phyloP scores from a whole-genome alignment of 1,140 invertebrate species.

The Sarcophaga bullata region DNA sequence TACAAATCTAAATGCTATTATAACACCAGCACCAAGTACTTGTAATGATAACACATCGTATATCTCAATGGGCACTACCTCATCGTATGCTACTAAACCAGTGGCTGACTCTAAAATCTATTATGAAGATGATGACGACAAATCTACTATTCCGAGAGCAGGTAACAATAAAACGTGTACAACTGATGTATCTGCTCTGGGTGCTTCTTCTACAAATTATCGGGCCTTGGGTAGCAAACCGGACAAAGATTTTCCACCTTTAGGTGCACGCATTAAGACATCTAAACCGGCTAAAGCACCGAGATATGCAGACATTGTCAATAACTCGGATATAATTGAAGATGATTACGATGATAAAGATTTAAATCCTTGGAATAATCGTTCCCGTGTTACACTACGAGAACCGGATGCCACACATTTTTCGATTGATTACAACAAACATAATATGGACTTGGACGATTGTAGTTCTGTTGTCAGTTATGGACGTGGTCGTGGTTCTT shows the following conservation, averaged over 20 bases:
- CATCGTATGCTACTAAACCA: slow-evolving; percentile 42
- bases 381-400: slow-evolving; percentile 36
- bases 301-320: not conserved
- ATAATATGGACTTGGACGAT: slow-evolving; percentile 8
- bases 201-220: not conserved
- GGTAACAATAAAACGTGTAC: not conserved
- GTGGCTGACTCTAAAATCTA: slow-evolving; percentile 39
- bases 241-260: slow-evolving; percentile 1
- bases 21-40: slow-evolving; percentile 41
- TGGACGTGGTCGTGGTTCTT: slow-evolving; percentile 36
- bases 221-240: too few species aligned
- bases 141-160: slow-evolving; percentile 26
- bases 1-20: slow-evolving; percentile 39
- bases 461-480: slow-evolving; percentile 20
- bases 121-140: slow-evolving; percentile 44
- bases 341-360: not conserved
- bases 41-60: slow-evolving; percentile 36
- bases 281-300: not conserved
- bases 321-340: not conserved
- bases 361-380: slow-evolving; percentile 42
- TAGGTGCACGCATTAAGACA: not conserved
- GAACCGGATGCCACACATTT: slow-evolving; percentile 43
- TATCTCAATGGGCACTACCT: slow-evolving; percentile 37
- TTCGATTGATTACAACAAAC: slow-evolving; percentile 34
- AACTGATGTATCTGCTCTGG: slow-evolving; percentile 13